Evolutionary conservation across 2,797 vertebrate genomes (phyloP).

Genomic region (Gila robusta): DNA sequence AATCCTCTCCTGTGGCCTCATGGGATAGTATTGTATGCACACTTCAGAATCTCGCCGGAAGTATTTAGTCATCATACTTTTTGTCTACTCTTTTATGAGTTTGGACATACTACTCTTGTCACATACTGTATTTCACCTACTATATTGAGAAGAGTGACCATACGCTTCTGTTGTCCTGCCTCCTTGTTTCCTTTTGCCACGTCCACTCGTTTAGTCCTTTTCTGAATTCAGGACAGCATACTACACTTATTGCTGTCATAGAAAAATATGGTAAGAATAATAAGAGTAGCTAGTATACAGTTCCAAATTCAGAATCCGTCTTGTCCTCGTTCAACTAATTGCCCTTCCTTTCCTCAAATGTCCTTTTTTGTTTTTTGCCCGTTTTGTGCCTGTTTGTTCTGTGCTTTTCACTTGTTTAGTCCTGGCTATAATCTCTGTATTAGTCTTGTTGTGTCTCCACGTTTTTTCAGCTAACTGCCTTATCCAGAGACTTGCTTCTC

Average conservation of each 20-base stretch:
- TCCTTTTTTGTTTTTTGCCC: no score
- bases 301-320: neutral
- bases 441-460: neutral
- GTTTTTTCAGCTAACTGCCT: neutral
- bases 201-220: neutral
- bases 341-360: neutral
- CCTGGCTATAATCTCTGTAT: neutral
- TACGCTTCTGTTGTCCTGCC: neutral
- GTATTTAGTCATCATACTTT: neutral
- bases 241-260: neutral
- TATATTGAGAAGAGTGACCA: neutral
- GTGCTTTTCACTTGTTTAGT: neutral
- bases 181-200: neutral
- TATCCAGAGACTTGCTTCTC: neutral
- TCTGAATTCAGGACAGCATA: neutral
- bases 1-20: no score
- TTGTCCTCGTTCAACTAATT: neutral
- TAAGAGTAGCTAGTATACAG: neutral
- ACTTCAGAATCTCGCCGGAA: rapidly evolving
- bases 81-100: neutral
- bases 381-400: neutral
- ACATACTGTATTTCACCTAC: neutral
- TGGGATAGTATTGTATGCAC: no score
- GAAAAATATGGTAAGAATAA: neutral
- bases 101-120: neutral